These are phyloP conservation scores for Entomobrya proxima DNA, from an alignment of 2,888 invertebrate species.

Conservation along the genomic window DNA sequence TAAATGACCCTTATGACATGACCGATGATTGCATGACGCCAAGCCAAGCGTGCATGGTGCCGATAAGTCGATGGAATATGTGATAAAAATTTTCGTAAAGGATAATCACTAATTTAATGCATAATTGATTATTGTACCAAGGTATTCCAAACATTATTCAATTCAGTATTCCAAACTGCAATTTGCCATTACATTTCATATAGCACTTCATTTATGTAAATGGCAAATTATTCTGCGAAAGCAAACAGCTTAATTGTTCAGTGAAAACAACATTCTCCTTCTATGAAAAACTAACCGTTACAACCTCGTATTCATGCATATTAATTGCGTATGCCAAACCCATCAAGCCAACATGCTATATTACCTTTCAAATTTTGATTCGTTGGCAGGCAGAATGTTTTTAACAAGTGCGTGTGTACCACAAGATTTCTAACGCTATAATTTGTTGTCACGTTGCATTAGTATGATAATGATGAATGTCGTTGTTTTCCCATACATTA, in stretches of 20 bases:
- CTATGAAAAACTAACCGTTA: neutral
- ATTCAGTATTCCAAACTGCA: neutral
- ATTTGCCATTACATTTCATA: neutral
- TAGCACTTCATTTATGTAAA: neutral
- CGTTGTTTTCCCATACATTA: neutral
- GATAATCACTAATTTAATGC: neutral
- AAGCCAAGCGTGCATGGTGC: neutral
- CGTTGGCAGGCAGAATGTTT: neutral
- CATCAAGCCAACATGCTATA: neutral
- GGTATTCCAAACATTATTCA: neutral
- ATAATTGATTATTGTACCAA: neutral
- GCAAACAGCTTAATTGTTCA: constrained; percentile 6
- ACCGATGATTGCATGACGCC: neutral
- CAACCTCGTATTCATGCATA: neutral
- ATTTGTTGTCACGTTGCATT: neutral
- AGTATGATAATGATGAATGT: neutral
- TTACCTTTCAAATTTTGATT: neutral
- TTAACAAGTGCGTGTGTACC: neutral
- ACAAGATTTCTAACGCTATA: neutral
- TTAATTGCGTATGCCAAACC: neutral
- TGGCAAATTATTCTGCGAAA: neutral
- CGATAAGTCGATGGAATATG: neutral
- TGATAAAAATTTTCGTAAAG: neutral
- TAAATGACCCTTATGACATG: neutral
- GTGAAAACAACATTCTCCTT: constrained; percentile 5